Evolutionary conservation across 2,888 invertebrate species (phyloP), one percentile per base, ranked within the genome.

Genomic region (Tholera decimalis): DNA sequence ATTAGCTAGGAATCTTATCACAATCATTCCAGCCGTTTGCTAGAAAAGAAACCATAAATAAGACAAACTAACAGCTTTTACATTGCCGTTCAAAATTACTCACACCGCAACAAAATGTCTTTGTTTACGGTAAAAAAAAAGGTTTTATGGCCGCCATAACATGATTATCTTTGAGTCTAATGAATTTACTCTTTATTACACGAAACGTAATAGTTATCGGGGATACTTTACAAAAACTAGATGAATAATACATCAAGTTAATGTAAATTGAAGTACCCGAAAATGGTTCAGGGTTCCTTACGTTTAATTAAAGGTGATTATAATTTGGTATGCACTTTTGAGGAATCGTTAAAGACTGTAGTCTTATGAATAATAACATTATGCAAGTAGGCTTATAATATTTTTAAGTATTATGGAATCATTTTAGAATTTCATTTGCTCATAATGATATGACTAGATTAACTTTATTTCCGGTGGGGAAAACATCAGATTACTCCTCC

Each of bases 181-280:
- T 77, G 73, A 73, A 74, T 80, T 77, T 47, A 37, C 20, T 58
- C 62, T 62, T 77, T 77, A 83, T 77, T 63, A 70, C 73, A 66
- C 63, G 35, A 43, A 49, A 60, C 51, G 28, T 37, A 11, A 55
- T 63, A 60, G 62, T 72, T 63, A 62, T 74, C 56, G 44, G 20
- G 53, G 41, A 59, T 60, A 63, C 55, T 13, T 22, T 7, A 79
- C 43, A 77, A 80, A 83, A 82, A 69, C 59, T 43, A 46, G 47
- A 56, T 80, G 68, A 80, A 71, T 71, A 64, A 77, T 61, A 66
- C 65, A 73, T 43, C 26, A 54, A 56, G 59, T 58, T 59, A 54
- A 39, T 24, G 22, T 43, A 46, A 53, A 44, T 24, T 78, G 59
- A 67, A 75, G 62, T 68, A 56, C 62, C 70, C 59, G 20, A 79